Evolutionary conservation across 2,888 invertebrate genomes (phyloP), one percentile per base, ranked within the genome.

Genomic region (Acrobasis repandana): DNA sequence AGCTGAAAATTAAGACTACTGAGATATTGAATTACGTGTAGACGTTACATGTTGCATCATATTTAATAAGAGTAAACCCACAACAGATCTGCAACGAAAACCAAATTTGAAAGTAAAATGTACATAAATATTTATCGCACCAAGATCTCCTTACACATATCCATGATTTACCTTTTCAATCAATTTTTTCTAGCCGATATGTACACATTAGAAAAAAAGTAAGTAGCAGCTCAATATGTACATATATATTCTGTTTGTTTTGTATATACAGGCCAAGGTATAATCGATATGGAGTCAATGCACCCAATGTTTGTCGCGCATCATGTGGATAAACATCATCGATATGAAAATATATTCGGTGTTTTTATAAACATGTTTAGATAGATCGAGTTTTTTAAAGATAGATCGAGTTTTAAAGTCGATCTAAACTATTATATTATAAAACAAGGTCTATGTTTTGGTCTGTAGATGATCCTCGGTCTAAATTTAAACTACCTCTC

Each of bases 231-330:
- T 47, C 10, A 9, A 15, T 57, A 57, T 57, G 46, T 57, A 57
- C 47, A 47, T 57, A 47, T n/a, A 18, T 43, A 47, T 28, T 47
- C 10, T 57, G 47, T 57, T 47, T 57, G 47, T 57, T 57, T 57
- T 57, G 47, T 57, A 57, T 47, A 57, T 57, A 11, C 47, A 47
- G 47, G 46, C 57, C 57, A 47, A 47, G 57, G 47, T 16, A 15
- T 46, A 56, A 43, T 46, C 10, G 28, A 33, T 28, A n/a, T 9
- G 16, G 47, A 47, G 34, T 33, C 52, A 54, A 54, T 54, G 52
- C 16, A 54, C 52, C 16, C 52, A 36, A 10, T 54, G 16, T 36
- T 54, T 54, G 52, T 18, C 36, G 28, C 20, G 14, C 49, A 28
- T 28, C 14, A 4, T 3, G 43, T 5, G 43, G 43, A 43, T 43